A percentile compares a stretch with the other conserved stretches of the same genome.
Evolutionary conservation across 2,888 invertebrate genomes (phyloP).

Genomic region (Andrena minutula): DNA sequence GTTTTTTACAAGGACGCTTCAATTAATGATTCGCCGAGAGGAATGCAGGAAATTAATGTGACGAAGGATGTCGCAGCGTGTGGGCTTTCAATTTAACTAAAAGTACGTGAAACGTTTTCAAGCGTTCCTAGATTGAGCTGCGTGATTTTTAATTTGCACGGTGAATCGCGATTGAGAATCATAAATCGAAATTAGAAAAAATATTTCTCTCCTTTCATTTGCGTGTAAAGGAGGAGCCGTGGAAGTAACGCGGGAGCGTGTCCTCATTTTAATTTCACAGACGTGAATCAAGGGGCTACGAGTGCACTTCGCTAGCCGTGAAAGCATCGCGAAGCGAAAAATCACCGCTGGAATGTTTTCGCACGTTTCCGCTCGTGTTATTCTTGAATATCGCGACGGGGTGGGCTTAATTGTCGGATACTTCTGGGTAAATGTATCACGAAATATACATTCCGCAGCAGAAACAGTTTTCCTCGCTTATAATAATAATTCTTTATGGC

Average conservation of each 20-base stretch:
- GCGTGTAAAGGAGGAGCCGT: neutral
- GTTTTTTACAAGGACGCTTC: too few relatives aligned
- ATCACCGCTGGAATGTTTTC: conserved; percentile 18
- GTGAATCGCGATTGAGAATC: neutral
- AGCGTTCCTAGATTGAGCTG: neutral
- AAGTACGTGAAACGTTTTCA: neutral
- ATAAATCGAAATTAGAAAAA: neutral
- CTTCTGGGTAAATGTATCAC: conserved; percentile 4
- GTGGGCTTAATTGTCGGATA: conserved; percentile 11
- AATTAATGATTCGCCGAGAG: too few relatives aligned
- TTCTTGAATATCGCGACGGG: neutral
- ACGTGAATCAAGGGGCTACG: conserved; percentile 9
- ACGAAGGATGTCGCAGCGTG: too few relatives aligned
- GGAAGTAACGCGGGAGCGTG: neutral
- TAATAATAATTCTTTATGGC: too few relatives aligned
- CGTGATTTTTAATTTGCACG: neutral
- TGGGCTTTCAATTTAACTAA: neutral
- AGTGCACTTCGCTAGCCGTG: conserved; percentile 9
- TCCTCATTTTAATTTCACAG: conserved; percentile 24
- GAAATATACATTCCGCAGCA: conserved; percentile 3
- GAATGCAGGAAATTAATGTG: too few relatives aligned
- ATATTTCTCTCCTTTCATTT: neutral
- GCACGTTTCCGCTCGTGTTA: conserved; percentile 2
- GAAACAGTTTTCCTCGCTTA: neutral
- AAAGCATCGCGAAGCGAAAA: conserved; percentile 30